Conservation (phyloP, 2,888 invertebrate species). For the Andrena marginata region DNA sequence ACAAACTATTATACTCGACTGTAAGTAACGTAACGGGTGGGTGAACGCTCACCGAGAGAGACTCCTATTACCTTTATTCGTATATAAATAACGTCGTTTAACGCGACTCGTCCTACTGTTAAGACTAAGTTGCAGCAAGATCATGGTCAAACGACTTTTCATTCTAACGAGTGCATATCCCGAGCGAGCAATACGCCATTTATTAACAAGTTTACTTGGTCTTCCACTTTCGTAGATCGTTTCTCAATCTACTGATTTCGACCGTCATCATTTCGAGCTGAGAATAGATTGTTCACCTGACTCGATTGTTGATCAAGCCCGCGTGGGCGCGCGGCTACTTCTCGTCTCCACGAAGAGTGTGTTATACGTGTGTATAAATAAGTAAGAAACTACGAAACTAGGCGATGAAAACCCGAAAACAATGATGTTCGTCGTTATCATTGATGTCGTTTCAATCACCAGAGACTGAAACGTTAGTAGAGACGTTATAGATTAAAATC, state of each 20-base stretch:
- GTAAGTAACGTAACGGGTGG: constrained; percentile 13
- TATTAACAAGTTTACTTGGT: constrained; percentile 62
- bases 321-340: neutral
- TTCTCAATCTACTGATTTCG: constrained; percentile 43
- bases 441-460: constrained; percentile 67
- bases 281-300: neutral
- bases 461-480: constrained; percentile 69
- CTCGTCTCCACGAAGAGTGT: constrained; percentile 28
- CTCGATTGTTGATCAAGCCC: neutral
- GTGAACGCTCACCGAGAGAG: neutral
- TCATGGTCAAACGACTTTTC: constrained; percentile 23
- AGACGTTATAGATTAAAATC: constrained; percentile 60
- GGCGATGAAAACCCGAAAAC: constrained; percentile 30
- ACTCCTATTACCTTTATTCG: constrained; percentile 43
- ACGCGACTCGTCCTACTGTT: constrained; percentile 44
- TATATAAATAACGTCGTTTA: constrained; percentile 24
- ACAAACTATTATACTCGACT: constrained; percentile 13
- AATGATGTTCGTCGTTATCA: constrained; percentile 67
- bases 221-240: constrained; percentile 64
- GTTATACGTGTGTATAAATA: constrained; percentile 55
- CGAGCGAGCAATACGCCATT: constrained; percentile 63
- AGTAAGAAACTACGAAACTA: constrained; percentile 50
- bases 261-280: constrained; percentile 14
- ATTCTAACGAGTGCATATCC: constrained; percentile 61
- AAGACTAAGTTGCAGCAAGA: constrained; percentile 41